phyloP scores from a whole-genome alignment of 2,888 invertebrate genomes.

The Dichetophora obliterata region DNA sequence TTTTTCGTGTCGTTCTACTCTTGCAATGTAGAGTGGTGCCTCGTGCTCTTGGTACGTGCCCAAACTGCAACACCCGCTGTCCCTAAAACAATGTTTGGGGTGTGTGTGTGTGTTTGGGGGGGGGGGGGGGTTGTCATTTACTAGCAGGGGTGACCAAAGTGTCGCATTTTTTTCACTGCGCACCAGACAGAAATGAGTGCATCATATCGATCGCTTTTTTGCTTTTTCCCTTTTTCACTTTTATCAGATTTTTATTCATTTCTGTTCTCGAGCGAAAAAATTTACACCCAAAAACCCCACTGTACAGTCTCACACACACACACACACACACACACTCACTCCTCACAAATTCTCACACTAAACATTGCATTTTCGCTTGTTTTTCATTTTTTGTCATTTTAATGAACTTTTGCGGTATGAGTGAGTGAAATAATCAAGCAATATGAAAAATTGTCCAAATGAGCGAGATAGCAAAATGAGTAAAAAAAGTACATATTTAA shows the following conservation, averaged over 20 bases:
- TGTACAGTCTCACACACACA: slow-evolving; percentile 25
- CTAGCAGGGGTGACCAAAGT: slow-evolving; percentile 44
- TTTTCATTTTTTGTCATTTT: slow-evolving; percentile 60
- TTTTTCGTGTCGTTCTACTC: slow-evolving; percentile 52
- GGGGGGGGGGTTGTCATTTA: not conserved
- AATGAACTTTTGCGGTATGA: slow-evolving; percentile 50
- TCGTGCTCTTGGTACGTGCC: slow-evolving; percentile 26
- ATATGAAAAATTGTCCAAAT: slow-evolving; percentile 52
- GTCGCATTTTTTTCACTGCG: slow-evolving; percentile 59
- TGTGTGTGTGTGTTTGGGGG: not conserved
- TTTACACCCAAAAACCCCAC: slow-evolving; percentile 36
- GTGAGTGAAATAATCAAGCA: slow-evolving; percentile 10
- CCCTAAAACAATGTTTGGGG: not conserved
- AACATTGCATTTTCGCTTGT: not conserved
- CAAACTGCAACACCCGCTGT: slow-evolving; percentile 32
- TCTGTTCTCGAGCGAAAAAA: slow-evolving; percentile 48
- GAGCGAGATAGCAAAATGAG: slow-evolving; percentile 60
- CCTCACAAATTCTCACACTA: not conserved
- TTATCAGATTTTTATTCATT: slow-evolving; percentile 47
- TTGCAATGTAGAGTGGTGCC: slow-evolving; percentile 39
- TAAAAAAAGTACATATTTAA: slow-evolving; percentile 21
- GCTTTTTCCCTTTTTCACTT: slow-evolving; percentile 58
- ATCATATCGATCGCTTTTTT: slow-evolving; percentile 68
- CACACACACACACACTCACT: slow-evolving; percentile 20
- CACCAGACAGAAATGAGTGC: slow-evolving; percentile 70